These are phyloP conservation scores for Drosophila nannoptera DNA, from an alignment of 1,140 invertebrate genomes.

Conservation along the genomic window DNA sequence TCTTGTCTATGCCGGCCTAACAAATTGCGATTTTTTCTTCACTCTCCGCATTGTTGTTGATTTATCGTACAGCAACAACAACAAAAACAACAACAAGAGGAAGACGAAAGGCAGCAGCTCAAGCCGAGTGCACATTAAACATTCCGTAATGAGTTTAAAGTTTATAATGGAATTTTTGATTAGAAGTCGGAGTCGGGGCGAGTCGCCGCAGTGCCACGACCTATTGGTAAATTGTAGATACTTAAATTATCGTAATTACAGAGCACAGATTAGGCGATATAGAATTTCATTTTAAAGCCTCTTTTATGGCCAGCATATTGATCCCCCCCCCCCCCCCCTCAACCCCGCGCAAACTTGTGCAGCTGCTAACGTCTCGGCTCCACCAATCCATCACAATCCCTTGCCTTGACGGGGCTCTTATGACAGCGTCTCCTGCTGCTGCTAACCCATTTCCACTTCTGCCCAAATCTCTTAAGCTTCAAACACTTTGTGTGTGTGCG, in stretches of 20 bases:
- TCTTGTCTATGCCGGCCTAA: conserved; percentile 49
- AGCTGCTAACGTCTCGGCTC: conserved; percentile 14
- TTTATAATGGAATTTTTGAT: conserved; percentile 77
- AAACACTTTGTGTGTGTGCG: conserved; percentile 70
- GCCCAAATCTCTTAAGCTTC: conserved; percentile 63
- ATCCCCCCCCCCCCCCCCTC: too few species aligned
- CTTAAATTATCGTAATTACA: conserved; percentile 44
- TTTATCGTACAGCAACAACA: conserved; percentile 53
- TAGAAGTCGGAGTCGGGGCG: conserved; percentile 23
- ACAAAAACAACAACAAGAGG: neutral
- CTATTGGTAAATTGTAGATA: conserved; percentile 46
- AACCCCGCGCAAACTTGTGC: neutral
- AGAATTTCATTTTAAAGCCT: neutral
- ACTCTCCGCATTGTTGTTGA: conserved; percentile 34
- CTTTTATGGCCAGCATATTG: too few species aligned
- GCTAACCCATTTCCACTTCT: conserved; percentile 6
- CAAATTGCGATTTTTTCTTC: conserved; percentile 67
- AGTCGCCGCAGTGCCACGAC: neutral
- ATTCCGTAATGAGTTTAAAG: conserved; percentile 77
- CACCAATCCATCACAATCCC: conserved; percentile 59
- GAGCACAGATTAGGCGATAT: conserved; percentile 25
- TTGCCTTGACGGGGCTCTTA: conserved; percentile 27
- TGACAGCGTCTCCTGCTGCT: conserved; percentile 12
- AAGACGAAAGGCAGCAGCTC: conserved; percentile 17
- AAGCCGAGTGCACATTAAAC: conserved; percentile 70